Conservation (phyloP, 2,113 vertebrate genomes). For the Caracal caracal region DNA sequence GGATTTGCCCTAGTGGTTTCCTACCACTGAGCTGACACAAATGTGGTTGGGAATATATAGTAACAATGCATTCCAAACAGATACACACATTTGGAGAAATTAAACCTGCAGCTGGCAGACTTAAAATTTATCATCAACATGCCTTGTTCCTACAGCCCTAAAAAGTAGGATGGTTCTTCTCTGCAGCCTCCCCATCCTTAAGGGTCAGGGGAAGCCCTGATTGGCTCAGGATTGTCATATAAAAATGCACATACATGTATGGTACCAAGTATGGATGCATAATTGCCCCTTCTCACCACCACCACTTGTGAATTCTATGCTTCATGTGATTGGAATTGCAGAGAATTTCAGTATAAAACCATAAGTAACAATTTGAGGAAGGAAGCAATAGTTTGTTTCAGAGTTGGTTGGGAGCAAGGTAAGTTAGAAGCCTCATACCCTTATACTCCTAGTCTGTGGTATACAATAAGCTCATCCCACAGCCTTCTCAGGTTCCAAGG, state of each 20-base stretch:
- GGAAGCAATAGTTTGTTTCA: constrained; percentile 28
- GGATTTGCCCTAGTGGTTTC: constrained; percentile 66
- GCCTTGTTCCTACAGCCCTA: constrained; percentile 4
- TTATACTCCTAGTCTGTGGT: neutral
- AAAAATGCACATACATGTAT: neutral
- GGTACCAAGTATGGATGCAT: neutral
- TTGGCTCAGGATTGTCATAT: neutral
- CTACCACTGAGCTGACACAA: constrained; percentile 35
- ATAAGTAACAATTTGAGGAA: neutral
- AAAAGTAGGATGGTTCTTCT: constrained; percentile 40
- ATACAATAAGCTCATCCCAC: neutral
- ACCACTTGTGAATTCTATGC: neutral
- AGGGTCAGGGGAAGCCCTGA: neutral
- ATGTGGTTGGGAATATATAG: constrained; percentile 48
- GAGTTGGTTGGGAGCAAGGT: neutral
- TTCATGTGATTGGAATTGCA: neutral
- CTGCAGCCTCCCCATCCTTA: neutral
- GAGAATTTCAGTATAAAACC: neutral
- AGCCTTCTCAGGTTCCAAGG: neutral
- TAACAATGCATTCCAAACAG: constrained; percentile 73
- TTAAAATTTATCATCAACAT: constrained; percentile 71
- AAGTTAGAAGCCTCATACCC: rapidly evolving
- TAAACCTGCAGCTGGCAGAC: constrained; percentile 68
- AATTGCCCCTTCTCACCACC: neutral
- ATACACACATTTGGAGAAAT: constrained; percentile 61